phyloP scores from a whole-genome alignment of 2,797 vertebrate genomes.

The Sternarchorhynchus goeldii region DNA sequence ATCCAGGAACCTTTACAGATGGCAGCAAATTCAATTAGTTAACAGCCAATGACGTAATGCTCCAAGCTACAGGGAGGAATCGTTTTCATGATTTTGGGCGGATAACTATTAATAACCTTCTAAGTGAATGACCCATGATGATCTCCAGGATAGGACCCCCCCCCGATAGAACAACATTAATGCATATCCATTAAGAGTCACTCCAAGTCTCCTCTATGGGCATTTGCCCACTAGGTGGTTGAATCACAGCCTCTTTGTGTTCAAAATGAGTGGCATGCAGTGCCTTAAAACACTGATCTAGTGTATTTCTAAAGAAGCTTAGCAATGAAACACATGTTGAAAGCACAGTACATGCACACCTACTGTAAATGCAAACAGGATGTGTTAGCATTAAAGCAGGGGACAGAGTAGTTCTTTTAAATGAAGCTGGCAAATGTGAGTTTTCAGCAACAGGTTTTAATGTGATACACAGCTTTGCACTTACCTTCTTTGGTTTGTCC shows the following conservation, averaged over 20 bases:
- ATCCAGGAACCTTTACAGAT: constrained; percentile 70
- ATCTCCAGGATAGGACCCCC: constrained; percentile 35
- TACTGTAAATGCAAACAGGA: neutral
- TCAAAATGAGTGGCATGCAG: constrained; percentile 33
- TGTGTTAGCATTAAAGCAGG: constrained; percentile 24
- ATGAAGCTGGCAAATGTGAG: constrained; percentile 10
- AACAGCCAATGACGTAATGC: constrained; percentile 79
- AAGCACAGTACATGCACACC: constrained; percentile 38
- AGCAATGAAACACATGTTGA: constrained; percentile 35
- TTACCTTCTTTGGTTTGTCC: constrained; percentile 91
- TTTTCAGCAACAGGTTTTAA: constrained; percentile 20
- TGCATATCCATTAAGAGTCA: constrained; percentile 57
- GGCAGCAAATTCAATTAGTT: constrained; percentile 78
- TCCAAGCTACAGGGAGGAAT: constrained; percentile 70
- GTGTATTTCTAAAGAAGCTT: constrained; percentile 60
- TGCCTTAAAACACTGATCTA: constrained; percentile 57
- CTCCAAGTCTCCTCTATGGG: constrained; percentile 43
- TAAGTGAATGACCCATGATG: constrained; percentile 64
- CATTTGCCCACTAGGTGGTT: constrained; percentile 39
- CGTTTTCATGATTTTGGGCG: constrained; percentile 54
- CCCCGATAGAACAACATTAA: constrained; percentile 35
- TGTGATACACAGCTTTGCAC: constrained; percentile 63
- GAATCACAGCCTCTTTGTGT: constrained; percentile 42
- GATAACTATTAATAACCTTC: constrained; percentile 72
- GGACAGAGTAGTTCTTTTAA: constrained; percentile 18